Conservation (phyloP, 2,888 invertebrate genomes). For the Sminthurinus aureus region DNA sequence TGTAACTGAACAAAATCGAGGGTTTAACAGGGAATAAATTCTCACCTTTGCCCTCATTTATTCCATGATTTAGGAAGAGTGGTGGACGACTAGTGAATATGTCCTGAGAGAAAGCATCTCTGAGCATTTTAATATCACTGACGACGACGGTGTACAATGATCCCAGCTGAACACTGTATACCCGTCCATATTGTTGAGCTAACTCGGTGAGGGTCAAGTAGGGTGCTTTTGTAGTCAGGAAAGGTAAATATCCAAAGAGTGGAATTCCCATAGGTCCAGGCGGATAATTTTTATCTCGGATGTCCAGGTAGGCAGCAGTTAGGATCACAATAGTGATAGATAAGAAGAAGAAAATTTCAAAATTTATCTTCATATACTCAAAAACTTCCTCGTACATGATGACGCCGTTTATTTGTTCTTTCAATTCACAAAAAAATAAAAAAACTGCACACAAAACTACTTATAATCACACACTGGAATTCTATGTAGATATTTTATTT, state of each 20-base stretch:
- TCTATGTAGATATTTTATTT: background rate
- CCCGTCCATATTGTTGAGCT: conserved; percentile 73
- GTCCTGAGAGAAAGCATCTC: conserved; percentile 77
- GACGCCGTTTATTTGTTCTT: background rate
- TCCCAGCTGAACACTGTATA: conserved; percentile 79
- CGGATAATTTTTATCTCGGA: conserved; percentile 68
- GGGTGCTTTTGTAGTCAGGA: conserved; percentile 74
- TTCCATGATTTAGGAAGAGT: conserved; percentile 79
- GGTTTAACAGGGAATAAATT: too few species aligned
- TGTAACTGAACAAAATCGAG: too few species aligned
- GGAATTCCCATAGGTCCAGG: conserved; percentile 85
- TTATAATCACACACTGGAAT: background rate
- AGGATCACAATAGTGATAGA: conserved; percentile 47
- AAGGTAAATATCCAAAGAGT: conserved; percentile 79
- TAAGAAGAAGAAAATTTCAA: conserved; percentile 52
- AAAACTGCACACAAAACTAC: background rate
- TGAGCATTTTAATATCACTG: conserved; percentile 76
- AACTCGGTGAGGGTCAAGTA: conserved; percentile 75
- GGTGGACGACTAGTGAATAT: conserved; percentile 80
- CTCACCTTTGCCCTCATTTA: conserved; percentile 85
- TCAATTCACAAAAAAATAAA: background rate
- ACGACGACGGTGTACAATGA: conserved; percentile 78
- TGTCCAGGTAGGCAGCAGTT: conserved; percentile 50
- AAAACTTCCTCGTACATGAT: conserved; percentile 44
- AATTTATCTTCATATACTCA: conserved; percentile 28